phyloP scores from a whole-genome alignment of 2,888 invertebrate genomes.

The Iselma pallidipennis region DNA sequence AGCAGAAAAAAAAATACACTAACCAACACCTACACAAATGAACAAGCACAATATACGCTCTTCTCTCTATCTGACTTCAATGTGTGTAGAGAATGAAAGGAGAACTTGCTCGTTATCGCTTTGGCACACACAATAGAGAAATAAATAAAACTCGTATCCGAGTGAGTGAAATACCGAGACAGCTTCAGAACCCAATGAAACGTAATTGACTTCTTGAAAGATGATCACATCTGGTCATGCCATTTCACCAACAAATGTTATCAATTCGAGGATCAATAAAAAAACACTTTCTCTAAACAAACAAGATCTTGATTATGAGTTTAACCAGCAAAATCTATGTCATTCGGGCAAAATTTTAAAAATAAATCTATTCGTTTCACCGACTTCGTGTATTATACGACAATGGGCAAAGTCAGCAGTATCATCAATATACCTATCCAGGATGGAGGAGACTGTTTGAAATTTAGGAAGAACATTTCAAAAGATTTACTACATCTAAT shows the following conservation, averaged over 20 bases:
- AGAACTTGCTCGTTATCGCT: constrained; percentile 13
- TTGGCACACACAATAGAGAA: not conserved
- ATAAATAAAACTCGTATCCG: not conserved
- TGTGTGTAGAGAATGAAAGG: not conserved
- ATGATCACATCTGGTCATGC: constrained; percentile 11
- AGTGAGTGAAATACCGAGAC: constrained; percentile 10
- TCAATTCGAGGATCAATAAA: too few species aligned
- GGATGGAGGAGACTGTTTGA: not conserved
- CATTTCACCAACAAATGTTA: too few species aligned
- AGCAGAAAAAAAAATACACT: not conserved
- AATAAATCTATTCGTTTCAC: too few species aligned
- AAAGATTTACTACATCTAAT: not conserved
- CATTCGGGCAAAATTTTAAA: too few species aligned
- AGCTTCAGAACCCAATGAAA: constrained; percentile 7
- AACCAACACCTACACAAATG: not conserved
- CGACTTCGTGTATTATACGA: not conserved
- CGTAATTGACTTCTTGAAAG: constrained; percentile 16
- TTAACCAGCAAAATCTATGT: too few species aligned
- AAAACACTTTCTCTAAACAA: too few species aligned
- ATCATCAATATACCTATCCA: not conserved
- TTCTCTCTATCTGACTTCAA: not conserved
- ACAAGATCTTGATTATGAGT: too few species aligned
- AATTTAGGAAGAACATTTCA: not conserved
- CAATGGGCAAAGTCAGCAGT: not conserved
- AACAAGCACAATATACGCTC: not conserved